Evolutionary conservation across 2,797 vertebrate genomes (phyloP).

Genomic region (Poeciliopsis presidionis): DNA sequence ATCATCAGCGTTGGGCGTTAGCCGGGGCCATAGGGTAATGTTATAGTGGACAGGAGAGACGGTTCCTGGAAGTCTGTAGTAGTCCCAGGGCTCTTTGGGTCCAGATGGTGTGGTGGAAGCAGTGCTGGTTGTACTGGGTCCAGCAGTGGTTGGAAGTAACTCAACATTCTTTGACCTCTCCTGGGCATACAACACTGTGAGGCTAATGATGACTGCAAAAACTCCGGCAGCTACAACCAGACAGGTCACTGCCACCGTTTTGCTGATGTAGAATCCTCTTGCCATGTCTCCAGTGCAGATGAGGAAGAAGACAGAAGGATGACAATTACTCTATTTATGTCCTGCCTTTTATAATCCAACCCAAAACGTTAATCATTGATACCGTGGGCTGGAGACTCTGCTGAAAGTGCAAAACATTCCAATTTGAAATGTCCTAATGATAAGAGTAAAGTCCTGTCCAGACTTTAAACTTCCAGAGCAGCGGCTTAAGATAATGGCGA

Average conservation of each 20-base stretch:
- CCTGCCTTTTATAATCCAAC: conserved; percentile 11
- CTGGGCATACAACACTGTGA: conserved; percentile 86
- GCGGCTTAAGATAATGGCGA: conserved; percentile 18
- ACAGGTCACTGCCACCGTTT: conserved; percentile 68
- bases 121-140: conserved; percentile 61
- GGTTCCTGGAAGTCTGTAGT: conserved; percentile 68
- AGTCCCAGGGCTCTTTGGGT: conserved; percentile 69
- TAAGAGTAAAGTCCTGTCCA: conserved; percentile 29
- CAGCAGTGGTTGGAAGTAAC: neutral
- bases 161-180: conserved; percentile 80
- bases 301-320: conserved; percentile 22
- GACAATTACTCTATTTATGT: conserved; percentile 42
- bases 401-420: conserved; percentile 43
- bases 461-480: conserved; percentile 36
- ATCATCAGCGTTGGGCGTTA: conserved; percentile 43
- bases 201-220: conserved; percentile 83
- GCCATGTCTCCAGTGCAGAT: conserved; percentile 79
- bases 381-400: conserved; percentile 9
- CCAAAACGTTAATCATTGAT: conserved; percentile 55
- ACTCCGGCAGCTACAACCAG: conserved; percentile 74
- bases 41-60: conserved; percentile 63
- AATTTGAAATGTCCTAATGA: conserved; percentile 46
- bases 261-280: conserved; percentile 88
- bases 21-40: conserved; percentile 64
- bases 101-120: conserved; percentile 69